A percentile compares a stretch with the other conserved stretches of the same genome.
phyloP scores from a whole-genome alignment of 2,797 vertebrate genomes.

The Chelmon rostratus region DNA sequence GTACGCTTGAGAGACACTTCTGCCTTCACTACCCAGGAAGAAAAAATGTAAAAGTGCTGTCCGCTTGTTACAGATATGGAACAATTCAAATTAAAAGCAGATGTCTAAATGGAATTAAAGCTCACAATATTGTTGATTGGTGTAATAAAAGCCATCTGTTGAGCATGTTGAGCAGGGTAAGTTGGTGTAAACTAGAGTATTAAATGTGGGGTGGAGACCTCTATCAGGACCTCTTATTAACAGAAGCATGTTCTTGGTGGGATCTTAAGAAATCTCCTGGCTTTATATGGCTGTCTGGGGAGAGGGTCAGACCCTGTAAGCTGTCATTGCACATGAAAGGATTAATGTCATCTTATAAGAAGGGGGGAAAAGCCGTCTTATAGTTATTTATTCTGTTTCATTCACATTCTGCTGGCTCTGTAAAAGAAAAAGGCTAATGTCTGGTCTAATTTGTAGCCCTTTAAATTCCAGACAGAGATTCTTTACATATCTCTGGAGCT shows the following conservation, averaged over 20 bases:
- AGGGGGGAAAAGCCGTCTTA: conserved; percentile 95
- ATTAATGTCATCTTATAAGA: conserved; percentile 99
- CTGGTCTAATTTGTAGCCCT: conserved; percentile 99
- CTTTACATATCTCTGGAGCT: conserved; percentile 99
- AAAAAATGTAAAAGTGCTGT: conserved; percentile 53
- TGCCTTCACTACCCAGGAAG: conserved; percentile 73
- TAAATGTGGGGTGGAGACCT: conserved; percentile 81
- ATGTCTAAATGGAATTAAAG: conserved; percentile 62
- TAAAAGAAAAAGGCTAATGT: conserved; percentile 93
- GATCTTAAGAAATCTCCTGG: conserved; percentile 96
- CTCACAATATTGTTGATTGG: conserved; percentile 59
- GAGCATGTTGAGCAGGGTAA: conserved; percentile 44
- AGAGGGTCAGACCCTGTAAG: conserved; percentile 95
- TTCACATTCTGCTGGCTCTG: conserved; percentile 92
- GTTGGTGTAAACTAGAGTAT: conserved; percentile 73
- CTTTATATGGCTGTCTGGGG: conserved; percentile 96
- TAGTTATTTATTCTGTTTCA: conserved; percentile 99
- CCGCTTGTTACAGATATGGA: conserved; percentile 71
- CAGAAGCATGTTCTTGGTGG: conserved; percentile 83
- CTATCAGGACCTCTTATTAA: conserved; percentile 86
- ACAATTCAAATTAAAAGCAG: conserved; percentile 64
- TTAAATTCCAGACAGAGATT: conserved; percentile 99
- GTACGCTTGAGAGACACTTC: conserved; percentile 81
- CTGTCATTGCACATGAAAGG: conserved; percentile 99
- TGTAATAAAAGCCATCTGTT: conserved; percentile 75